phyloP scores from a whole-genome alignment of 2,113 vertebrate species.

The Lanius ludovicianus region DNA sequence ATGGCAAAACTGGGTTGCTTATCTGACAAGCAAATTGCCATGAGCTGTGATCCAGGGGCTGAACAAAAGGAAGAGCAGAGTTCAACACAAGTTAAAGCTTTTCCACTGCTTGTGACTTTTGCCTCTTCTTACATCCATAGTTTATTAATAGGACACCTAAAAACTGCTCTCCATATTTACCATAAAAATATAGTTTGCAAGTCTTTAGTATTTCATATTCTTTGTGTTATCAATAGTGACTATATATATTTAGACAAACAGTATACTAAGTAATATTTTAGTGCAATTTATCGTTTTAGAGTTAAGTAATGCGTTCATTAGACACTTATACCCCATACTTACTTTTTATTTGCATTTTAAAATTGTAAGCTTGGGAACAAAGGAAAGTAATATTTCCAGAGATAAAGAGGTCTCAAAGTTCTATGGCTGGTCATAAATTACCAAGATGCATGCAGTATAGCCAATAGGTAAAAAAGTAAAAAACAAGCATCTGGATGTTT shows the following conservation, averaged over 20 bases:
- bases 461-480: neutral
- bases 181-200: neutral
- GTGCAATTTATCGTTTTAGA: neutral
- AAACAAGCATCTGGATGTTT: neutral
- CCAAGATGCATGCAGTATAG: neutral
- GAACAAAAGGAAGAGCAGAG: neutral
- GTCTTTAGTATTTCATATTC: neutral
- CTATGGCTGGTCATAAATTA: neutral
- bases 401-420: neutral
- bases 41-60: neutral
- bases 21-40: neutral
- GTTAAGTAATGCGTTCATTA: neutral
- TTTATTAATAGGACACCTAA: neutral
- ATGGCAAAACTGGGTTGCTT: neutral
- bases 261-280: neutral
- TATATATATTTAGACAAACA: neutral
- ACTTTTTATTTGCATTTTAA: neutral
- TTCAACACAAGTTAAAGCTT: neutral
- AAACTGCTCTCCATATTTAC: neutral
- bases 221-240: neutral
- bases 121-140: neutral
- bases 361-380: neutral
- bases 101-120: neutral
- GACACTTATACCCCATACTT: neutral
- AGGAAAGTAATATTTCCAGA: neutral